Base-by-base conservation (phyloP, 2,888 invertebrate genomes). In the Stegana nigrithorax region DNA sequence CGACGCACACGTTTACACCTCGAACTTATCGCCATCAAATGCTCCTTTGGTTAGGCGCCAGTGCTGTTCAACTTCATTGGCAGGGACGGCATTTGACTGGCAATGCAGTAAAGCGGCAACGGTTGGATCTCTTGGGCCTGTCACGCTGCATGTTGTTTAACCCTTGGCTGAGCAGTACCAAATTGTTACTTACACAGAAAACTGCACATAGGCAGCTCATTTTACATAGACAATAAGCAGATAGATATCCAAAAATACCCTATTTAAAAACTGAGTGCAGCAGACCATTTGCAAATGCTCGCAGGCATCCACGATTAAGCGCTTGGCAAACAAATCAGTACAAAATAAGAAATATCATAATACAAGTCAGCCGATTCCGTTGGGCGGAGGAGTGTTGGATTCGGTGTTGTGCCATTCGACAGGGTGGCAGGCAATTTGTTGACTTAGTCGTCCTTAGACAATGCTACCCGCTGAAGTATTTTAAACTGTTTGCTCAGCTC, bases 1-100 rank as follows among this genome's bases (percentile, higher is more conserved):
- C 19, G 60, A 60, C 68, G 58, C 10, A 17, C 77, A 74, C 76
- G 70, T 80, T 81, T 79, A 81, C 82, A 82, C 81, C 82, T 81
- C 76, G 73, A 72, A 75, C 71, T 21, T 70, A 69, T 71, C 76
- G 70, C 57, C 67, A 27, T 62, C 27, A 14, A 47, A 21, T 45
- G 45, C 45, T 45, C 23, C 23, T 23, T 45, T 23, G 4, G 23
- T 47, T 47, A 47, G 21, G 21, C 23, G 47, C 10, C 21, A n/a
- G n/a, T n/a, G n/a, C 32, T 27, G 27, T 51, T 12, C 14, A 51
- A 51, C 27, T 51, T 51, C 51, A 51, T 51, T 51, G 17, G n/a
- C n/a, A n/a, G n/a, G n/a, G n/a, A n/a, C n/a, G n/a, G n/a, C n/a
- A n/a, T n/a, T n/a, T n/a, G n/a, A n/a, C n/a, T 45, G 23, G 45